Evolutionary conservation across 2,888 invertebrate species (phyloP).

Genomic region (Diarsia brunnea): DNA sequence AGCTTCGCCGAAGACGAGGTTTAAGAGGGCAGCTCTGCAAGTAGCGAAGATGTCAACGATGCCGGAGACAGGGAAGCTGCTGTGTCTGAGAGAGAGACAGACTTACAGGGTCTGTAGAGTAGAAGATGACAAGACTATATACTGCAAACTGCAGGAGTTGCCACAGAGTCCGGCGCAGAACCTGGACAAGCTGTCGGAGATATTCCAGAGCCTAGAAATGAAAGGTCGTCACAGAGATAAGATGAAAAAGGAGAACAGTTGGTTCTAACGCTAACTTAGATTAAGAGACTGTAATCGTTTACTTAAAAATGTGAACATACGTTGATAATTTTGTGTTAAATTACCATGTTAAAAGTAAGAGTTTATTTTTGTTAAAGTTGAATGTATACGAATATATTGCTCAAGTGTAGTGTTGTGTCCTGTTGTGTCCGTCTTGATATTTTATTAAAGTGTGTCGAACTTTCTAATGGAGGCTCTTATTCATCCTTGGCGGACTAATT

Average conservation of each 20-base stretch:
- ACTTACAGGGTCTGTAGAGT: conserved; percentile 75
- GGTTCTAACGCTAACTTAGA: conserved; percentile 78
- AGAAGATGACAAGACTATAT: conserved; percentile 72
- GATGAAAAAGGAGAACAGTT: conserved; percentile 88
- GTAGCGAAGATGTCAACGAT: conserved; percentile 83
- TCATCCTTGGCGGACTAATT: conserved; percentile 24
- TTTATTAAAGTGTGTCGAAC: conserved; percentile 83
- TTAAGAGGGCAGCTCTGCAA: conserved; percentile 85
- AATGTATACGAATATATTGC: conserved; percentile 81
- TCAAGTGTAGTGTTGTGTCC: conserved; percentile 77
- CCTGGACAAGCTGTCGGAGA: conserved; percentile 84
- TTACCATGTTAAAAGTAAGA: conserved; percentile 72
- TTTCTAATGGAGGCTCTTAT: conserved; percentile 62
- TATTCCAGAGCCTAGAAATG: conserved; percentile 86
- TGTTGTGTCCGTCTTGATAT: conserved; percentile 71
- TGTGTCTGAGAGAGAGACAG: conserved; percentile 84
- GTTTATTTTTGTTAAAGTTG: conserved; percentile 78
- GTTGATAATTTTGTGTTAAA: conserved; percentile 71
- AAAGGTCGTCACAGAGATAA: conserved; percentile 83
- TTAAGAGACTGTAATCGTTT: conserved; percentile 74
- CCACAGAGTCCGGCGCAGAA: conserved; percentile 82
- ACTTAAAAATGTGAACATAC: conserved; percentile 65
- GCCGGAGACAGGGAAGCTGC: conserved; percentile 85
- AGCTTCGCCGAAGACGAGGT: conserved; percentile 84
- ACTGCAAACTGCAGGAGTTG: conserved; percentile 75